Conservation (phyloP, 1,140 invertebrate species). For the Caenorhabditis elegans region DNA sequence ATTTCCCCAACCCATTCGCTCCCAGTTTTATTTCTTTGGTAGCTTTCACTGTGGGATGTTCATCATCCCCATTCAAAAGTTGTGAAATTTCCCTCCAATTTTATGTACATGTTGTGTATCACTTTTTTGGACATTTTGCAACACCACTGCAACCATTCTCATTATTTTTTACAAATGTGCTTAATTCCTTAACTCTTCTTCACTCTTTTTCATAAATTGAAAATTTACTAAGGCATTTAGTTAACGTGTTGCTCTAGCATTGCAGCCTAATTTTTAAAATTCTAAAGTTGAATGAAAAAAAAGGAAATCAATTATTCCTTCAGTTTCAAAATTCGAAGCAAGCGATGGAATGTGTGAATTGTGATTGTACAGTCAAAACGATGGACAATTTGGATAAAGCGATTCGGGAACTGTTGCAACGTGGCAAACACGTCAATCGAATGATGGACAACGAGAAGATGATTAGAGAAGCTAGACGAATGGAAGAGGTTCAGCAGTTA, state of each 20-base stretch:
- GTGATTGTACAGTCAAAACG: conserved; percentile 7
- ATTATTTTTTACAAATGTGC: background rate
- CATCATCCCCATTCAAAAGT: background rate
- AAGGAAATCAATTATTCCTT: too few species aligned
- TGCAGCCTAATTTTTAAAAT: too few species aligned
- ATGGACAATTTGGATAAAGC: background rate
- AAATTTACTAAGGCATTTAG: too few species aligned
- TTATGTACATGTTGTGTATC: conserved; percentile 32
- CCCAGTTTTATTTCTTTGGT: background rate
- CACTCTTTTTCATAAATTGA: too few species aligned
- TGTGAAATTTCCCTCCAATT: background rate
- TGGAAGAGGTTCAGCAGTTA: background rate
- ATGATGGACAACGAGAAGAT: conserved; percentile 8
- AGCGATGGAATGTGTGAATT: conserved; percentile 20
- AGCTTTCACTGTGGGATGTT: background rate
- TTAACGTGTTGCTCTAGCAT: too few species aligned
- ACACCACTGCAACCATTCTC: background rate
- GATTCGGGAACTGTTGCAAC: background rate
- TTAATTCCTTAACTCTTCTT: too few species aligned
- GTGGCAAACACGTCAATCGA: background rate
- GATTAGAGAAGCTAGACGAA: background rate
- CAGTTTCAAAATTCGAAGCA: too few species aligned
- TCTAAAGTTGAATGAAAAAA: too few species aligned
- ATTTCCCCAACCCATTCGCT: background rate
- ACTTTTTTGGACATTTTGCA: background rate